Evolutionary conservation across 1,140 invertebrate genomes (phyloP), one percentile per base, ranked within the genome.

Genomic region (Muscidifurax raptorellus): DNA sequence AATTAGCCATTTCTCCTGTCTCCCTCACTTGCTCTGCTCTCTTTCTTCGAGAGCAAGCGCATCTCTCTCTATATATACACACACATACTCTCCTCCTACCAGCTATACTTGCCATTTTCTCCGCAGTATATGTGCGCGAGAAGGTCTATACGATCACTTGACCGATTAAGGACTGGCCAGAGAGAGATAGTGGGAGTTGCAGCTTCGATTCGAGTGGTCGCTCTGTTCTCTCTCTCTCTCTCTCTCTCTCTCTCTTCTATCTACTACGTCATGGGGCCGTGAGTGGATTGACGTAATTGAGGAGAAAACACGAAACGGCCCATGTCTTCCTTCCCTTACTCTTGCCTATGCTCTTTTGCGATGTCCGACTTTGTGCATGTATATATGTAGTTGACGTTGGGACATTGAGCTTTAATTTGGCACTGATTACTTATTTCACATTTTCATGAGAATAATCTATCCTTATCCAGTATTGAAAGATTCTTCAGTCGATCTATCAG

Each of bases 251-350:
- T n/a, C n/a, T n/a, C n/a, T n/a, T n/a, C n/a, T n/a, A n/a, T n/a
- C 27, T 69, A 30, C 25, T 90, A 90, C 88, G 89, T 89, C 88
- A 88, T 90, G 89, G 89, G 89, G 89, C 89, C 87, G 89, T 90
- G 89, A 92, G 91, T 93, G 90, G 91, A 93, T 93, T 93, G 92
- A 92, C 91, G 91, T 93, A 93, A 93, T 93, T 93, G 92, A 93
- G 91, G 90, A 93, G 91, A 92, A 92, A 92, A 92, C 90, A 92
- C 90, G 90, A 85, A 82, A 64, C 27, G 74, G 2, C 32, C 79
- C 6, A 7, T 64, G 6, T 44, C 30, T 80, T 22, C 1, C 25
- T 80, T 69, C 52, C 7, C 36, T 80, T 66, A 66, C 30, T 80
- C 52, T 80, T 67, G 9, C 59, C 40, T 32, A 0, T 79, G 22